These are phyloP conservation scores for Ypsolopha scabrella DNA, from an alignment of 2,888 invertebrate species.

Conservation along the genomic window DNA sequence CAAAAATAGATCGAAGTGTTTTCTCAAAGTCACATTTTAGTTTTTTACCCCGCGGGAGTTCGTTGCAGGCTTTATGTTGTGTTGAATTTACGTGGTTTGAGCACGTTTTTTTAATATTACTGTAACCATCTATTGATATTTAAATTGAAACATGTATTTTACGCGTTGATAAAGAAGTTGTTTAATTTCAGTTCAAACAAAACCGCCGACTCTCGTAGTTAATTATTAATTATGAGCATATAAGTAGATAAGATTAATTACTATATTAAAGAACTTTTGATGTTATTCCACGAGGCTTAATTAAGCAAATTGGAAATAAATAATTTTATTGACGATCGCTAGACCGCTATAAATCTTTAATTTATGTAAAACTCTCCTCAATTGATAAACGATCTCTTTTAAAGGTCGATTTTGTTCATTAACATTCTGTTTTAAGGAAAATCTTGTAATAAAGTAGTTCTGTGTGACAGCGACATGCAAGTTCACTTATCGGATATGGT, in stretches of 20 bases:
- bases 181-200: too few relatives aligned
- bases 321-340: neutral
- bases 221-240: too few relatives aligned
- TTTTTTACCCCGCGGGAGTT: neutral
- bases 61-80: neutral
- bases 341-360: neutral
- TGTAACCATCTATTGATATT: neutral
- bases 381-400: slow-evolving; percentile 20
- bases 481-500: slow-evolving; percentile 58
- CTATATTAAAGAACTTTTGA: neutral
- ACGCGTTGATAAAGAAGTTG: too few relatives aligned
- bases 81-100: neutral
- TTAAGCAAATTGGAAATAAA: neutral
- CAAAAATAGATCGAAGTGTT: slow-evolving; percentile 33
- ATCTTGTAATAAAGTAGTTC: slow-evolving; percentile 51
- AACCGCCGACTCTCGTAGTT: too few relatives aligned
- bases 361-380: neutral
- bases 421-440: slow-evolving; percentile 40
- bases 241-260: too few relatives aligned
- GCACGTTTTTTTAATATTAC: neutral
- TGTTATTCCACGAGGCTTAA: neutral
- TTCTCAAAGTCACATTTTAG: slow-evolving; percentile 6
- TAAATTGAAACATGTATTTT: too few relatives aligned
- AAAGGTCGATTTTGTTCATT: slow-evolving; percentile 19
- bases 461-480: slow-evolving; percentile 59